phyloP scores from a whole-genome alignment of 2,888 invertebrate genomes.

The Zootermopsis nevadensis region DNA sequence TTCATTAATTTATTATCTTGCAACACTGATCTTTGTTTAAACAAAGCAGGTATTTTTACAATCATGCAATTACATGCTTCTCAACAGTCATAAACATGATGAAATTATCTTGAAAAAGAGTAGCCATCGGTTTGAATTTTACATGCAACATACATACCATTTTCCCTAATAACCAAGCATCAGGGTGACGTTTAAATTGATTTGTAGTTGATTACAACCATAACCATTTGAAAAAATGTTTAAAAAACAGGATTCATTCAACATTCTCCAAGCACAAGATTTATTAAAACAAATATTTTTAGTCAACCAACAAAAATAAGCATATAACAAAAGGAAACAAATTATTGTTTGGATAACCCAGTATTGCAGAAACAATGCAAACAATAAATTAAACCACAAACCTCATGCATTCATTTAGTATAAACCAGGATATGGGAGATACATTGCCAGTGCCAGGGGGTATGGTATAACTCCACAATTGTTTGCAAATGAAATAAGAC shows the following conservation, averaged over 20 bases:
- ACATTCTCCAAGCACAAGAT: neutral
- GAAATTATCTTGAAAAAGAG: neutral
- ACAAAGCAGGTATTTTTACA: no score
- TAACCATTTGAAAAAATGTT: neutral
- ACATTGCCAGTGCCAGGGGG: no score
- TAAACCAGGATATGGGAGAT: neutral
- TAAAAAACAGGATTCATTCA: neutral
- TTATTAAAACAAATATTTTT: neutral
- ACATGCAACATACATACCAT: constrained; percentile 7
- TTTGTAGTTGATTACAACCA: neutral
- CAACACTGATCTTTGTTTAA: no score
- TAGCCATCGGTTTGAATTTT: neutral
- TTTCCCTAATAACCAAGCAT: neutral
- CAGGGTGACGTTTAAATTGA: no score
- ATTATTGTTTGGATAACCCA: neutral
- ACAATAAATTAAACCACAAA: neutral
- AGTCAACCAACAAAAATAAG: neutral
- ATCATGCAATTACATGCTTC: neutral
- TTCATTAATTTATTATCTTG: no score
- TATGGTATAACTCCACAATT: no score
- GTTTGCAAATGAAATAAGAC: no score
- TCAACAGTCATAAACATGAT: neutral
- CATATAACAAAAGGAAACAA: neutral
- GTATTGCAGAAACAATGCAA: neutral
- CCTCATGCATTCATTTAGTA: constrained; percentile 19